Evolutionary conservation across 2,888 invertebrate species (phyloP).

Genomic region (Cephus rjabovi): DNA sequence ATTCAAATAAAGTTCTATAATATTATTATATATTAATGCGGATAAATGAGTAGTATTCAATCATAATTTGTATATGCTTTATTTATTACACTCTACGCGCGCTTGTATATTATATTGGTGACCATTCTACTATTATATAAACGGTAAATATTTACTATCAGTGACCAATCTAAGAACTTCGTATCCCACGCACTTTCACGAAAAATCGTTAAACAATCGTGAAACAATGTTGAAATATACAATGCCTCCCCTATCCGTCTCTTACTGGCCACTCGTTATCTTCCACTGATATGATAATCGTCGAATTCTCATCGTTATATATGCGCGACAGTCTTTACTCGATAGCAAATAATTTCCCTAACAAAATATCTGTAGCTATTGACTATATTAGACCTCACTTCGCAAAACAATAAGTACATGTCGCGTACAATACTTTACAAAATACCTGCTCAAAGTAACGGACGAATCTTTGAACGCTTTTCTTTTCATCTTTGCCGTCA

Average conservation of each 20-base stretch:
- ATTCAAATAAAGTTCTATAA: neutral
- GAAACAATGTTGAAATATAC: neutral
- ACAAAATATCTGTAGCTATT: slow-evolving; percentile 42
- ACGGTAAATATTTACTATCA: slow-evolving; percentile 11
- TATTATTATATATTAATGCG: neutral
- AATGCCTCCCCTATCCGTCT: slow-evolving; percentile 1
- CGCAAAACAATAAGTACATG: slow-evolving; percentile 31
- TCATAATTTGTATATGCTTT: slow-evolving; percentile 41
- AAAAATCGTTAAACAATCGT: neutral
- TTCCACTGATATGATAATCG: slow-evolving; percentile 12
- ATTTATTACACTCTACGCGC: slow-evolving; percentile 46
- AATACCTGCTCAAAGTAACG: slow-evolving; percentile 20
- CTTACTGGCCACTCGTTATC: neutral
- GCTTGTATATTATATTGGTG: slow-evolving; percentile 27
- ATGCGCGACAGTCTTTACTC: slow-evolving; percentile 21
- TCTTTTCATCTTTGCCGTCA: neutral
- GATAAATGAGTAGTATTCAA: neutral
- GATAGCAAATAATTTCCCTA: slow-evolving; percentile 47
- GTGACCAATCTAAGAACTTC: neutral
- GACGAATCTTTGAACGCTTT: slow-evolving; percentile 10
- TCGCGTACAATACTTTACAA: slow-evolving; percentile 29
- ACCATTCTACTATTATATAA: slow-evolving; percentile 17
- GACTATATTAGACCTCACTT: slow-evolving; percentile 39
- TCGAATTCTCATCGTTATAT: neutral
- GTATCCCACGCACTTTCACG: neutral